Conservation (phyloP, 2,113 vertebrate genomes). For the Ascaphus truei region DNA sequence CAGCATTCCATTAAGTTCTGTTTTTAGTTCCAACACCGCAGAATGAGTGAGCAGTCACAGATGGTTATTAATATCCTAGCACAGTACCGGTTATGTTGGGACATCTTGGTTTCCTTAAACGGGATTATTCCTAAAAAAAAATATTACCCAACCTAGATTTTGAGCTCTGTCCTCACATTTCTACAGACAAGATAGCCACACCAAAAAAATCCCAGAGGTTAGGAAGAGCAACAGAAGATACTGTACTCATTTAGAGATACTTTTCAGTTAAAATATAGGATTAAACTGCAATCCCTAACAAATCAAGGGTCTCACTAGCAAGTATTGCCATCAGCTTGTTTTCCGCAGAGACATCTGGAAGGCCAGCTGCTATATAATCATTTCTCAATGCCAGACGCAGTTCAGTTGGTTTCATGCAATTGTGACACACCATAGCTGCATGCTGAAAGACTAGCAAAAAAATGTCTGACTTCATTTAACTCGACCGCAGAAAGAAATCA, state of each 20-base stretch:
- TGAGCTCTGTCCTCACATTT: too few species aligned
- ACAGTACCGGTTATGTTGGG: too few species aligned
- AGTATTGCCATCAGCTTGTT: slow-evolving; percentile 11
- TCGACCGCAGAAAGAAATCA: slow-evolving; percentile 11
- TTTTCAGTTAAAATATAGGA: neutral
- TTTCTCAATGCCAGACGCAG: slow-evolving; percentile 4
- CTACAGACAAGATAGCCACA: too few species aligned
- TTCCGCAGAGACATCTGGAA: slow-evolving; percentile 13
- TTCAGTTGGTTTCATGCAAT: neutral
- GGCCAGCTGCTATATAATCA: slow-evolving; percentile 19
- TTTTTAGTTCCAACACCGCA: too few species aligned
- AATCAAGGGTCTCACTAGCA: neutral
- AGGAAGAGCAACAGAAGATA: slow-evolving; percentile 6
- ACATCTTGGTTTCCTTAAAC: too few species aligned
- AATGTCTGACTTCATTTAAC: slow-evolving; percentile 24
- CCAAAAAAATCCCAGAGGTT: too few species aligned
- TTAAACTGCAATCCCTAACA: slow-evolving; percentile 2
- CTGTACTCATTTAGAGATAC: too few species aligned
- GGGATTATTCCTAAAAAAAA: too few species aligned
- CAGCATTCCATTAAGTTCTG: too few species aligned
- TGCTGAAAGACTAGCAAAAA: neutral
- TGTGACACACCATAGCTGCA: slow-evolving; percentile 3
- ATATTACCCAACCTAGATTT: too few species aligned
- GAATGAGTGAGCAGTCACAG: too few species aligned
- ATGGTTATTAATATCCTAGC: too few species aligned